These are phyloP conservation scores for Sepiola atlantica DNA, from an alignment of 2,888 invertebrate species.

Conservation along the genomic window DNA sequence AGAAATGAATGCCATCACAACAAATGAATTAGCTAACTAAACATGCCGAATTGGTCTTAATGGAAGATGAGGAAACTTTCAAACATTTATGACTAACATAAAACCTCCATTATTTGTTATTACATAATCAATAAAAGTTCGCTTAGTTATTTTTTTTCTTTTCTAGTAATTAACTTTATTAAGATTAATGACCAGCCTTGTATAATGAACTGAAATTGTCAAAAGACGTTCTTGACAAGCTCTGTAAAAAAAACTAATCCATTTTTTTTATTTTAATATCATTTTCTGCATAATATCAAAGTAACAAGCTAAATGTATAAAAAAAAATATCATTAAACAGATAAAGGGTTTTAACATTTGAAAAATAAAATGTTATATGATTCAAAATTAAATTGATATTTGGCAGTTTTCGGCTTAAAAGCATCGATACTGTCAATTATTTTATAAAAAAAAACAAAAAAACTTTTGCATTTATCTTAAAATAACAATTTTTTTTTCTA, in stretches of 20 bases:
- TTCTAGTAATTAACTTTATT: too few species aligned
- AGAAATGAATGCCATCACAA: too few species aligned
- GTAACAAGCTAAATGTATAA: background rate
- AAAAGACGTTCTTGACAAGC: background rate
- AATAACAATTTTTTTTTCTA: background rate
- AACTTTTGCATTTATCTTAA: background rate
- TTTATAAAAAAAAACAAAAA: background rate
- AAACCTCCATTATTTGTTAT: too few species aligned
- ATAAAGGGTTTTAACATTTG: background rate
- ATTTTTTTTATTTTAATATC: background rate
- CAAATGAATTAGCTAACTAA: too few species aligned
- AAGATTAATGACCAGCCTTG: too few species aligned
- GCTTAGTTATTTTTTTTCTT: too few species aligned
- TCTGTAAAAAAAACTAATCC: background rate
- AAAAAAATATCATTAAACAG: background rate
- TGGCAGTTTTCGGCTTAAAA: background rate
- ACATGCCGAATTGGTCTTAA: too few species aligned
- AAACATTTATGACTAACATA: too few species aligned
- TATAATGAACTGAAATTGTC: background rate
- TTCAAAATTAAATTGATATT: background rate
- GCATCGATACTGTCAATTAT: background rate
- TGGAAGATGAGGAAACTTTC: too few species aligned
- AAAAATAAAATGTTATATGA: background rate
- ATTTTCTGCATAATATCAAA: background rate
- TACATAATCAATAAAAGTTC: too few species aligned